Percentiles rank a stretch among this genome's conserved stretches.
phyloP scores from a whole-genome alignment of 2,113 vertebrate species.

The Rissa tridactyla region DNA sequence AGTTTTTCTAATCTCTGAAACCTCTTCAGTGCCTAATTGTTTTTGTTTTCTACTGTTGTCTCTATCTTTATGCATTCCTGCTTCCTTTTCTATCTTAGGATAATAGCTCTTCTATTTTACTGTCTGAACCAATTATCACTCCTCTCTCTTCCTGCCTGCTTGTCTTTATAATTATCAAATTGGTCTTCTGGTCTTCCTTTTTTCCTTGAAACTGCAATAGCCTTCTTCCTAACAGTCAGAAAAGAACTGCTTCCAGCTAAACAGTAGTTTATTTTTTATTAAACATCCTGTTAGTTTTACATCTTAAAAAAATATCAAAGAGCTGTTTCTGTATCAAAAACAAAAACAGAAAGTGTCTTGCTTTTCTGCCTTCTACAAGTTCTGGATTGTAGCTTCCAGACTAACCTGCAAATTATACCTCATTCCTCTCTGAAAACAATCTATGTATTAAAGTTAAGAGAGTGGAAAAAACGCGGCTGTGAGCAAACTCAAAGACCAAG shows the following conservation, averaged over 20 bases:
- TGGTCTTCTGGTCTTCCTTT: neutral
- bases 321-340: neutral
- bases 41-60: neutral
- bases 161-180: constrained; percentile 10
- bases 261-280: neutral
- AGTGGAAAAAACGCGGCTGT: neutral
- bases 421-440: neutral
- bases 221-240: neutral
- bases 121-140: constrained; percentile 36
- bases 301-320: constrained; percentile 1
- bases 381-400: neutral
- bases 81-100: neutral
- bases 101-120: constrained; percentile 20
- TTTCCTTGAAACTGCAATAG: neutral
- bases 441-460: neutral
- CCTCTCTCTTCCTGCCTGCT: neutral
- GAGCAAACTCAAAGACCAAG: neutral
- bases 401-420: neutral
- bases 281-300: constrained; percentile 15
- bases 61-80: neutral
- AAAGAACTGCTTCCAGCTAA: constrained; percentile 12
- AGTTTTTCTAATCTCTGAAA: neutral
- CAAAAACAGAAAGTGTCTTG: neutral
- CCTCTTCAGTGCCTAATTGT: neutral
- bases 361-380: neutral